phyloP scores from a whole-genome alignment of 2,113 vertebrate species.

The Rattus norvegicus region DNA sequence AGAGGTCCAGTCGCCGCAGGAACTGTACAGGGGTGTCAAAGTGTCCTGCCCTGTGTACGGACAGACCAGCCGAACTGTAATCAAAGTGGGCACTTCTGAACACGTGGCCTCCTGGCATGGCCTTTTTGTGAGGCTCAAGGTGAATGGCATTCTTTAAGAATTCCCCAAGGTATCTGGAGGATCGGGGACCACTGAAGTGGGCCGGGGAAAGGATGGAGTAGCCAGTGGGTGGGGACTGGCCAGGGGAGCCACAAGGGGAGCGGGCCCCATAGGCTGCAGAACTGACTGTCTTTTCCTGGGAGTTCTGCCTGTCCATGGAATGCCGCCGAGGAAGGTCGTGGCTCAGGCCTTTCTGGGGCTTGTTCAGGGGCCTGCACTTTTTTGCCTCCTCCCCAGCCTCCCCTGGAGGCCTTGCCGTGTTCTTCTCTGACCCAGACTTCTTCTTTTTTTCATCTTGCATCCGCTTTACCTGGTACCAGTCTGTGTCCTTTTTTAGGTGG shows the following conservation, averaged over 20 bases:
- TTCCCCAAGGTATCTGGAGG: conserved; percentile 95
- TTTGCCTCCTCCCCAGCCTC: conserved; percentile 92
- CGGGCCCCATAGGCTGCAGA: conserved; percentile 82
- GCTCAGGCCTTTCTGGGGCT: conserved; percentile 90
- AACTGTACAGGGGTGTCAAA: conserved; percentile 94
- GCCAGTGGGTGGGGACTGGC: conserved; percentile 93
- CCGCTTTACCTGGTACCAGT: conserved; percentile 98
- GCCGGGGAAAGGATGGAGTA: conserved; percentile 94
- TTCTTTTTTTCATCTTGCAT: conserved; percentile 98
- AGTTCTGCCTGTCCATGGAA: conserved; percentile 96
- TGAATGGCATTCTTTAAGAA: conserved; percentile 97
- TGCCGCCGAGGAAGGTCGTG: conserved; percentile 94
- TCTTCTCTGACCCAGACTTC: conserved; percentile 92
- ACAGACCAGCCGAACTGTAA: conserved; percentile 86
- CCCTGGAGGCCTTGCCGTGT: conserved; percentile 85
- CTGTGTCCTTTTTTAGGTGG: conserved; percentile 98
- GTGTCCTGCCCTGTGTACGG: conserved; percentile 89
- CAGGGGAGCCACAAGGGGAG: conserved; percentile 94
- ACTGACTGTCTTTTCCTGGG: conserved; percentile 89
- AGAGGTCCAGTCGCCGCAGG: conserved; percentile 96
- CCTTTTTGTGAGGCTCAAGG: conserved; percentile 94
- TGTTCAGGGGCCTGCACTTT: conserved; percentile 90
- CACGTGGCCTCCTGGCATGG: conserved; percentile 87
- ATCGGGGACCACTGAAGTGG: conserved; percentile 89
- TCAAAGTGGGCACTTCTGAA: conserved; percentile 91